These are phyloP conservation scores for Octomys mimax DNA, from an alignment of 2,797 vertebrate species.

Conservation along the genomic window DNA sequence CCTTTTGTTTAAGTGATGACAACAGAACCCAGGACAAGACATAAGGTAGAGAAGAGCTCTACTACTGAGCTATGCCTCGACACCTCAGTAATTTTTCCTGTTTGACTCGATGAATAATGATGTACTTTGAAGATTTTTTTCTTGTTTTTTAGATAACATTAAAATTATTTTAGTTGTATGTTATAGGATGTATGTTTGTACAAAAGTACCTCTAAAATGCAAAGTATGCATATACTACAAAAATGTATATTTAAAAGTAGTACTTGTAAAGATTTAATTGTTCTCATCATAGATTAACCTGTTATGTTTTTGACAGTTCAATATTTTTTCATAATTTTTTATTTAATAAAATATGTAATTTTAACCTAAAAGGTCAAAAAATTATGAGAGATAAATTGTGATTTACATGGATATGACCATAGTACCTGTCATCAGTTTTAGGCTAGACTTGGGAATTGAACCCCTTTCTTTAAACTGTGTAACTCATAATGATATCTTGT, in stretches of 20 bases:
- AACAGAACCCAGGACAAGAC: too few species aligned
- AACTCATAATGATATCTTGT: neutral
- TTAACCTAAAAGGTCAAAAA: neutral
- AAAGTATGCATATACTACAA: neutral
- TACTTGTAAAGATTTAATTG: neutral
- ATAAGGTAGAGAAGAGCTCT: accelerated
- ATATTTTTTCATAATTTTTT: neutral
- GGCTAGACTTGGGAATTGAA: neutral
- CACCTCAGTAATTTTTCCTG: neutral
- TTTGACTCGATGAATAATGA: neutral
- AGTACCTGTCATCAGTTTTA: neutral
- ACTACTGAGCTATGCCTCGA: neutral
- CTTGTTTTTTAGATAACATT: neutral
- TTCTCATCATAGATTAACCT: neutral
- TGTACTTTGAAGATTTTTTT: neutral
- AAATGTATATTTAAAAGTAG: neutral
- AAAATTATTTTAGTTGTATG: conserved; percentile 7
- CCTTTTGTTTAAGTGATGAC: neutral
- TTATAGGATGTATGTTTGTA: neutral
- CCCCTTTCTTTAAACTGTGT: neutral
- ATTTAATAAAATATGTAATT: neutral
- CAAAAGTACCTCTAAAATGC: neutral
- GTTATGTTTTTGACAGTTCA: neutral
- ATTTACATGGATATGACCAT: neutral
- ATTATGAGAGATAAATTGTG: neutral